These are phyloP conservation scores for Fistularia tabacaria DNA, from an alignment of 2,797 vertebrate species.

Conservation along the genomic window DNA sequence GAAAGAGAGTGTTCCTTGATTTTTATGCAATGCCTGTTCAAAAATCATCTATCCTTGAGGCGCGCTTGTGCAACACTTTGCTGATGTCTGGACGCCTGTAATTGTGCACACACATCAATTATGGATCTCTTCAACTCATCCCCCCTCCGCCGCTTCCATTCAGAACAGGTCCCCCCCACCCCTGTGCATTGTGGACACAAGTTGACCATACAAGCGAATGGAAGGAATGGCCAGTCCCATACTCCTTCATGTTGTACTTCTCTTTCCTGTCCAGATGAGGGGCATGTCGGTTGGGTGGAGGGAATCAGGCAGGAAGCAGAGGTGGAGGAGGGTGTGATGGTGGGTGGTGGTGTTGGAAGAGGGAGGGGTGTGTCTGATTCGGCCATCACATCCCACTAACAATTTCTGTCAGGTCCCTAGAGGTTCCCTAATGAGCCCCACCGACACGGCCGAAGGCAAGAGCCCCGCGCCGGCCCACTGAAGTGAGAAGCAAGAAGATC, in stretches of 20 bases:
- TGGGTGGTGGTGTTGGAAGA: slow-evolving; percentile 1
- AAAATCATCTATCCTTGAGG: slow-evolving; percentile 84
- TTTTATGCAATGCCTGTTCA: slow-evolving; percentile 83
- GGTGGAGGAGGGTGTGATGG: slow-evolving; percentile 17
- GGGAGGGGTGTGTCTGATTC: slow-evolving; percentile 68
- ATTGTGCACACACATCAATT: slow-evolving; percentile 89
- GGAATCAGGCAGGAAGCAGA: slow-evolving; percentile 35
- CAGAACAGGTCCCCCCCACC: slow-evolving; percentile 71
- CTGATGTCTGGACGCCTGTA: slow-evolving; percentile 85
- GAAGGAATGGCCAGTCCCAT: slow-evolving; percentile 9
- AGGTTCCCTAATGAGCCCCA: slow-evolving; percentile 94
- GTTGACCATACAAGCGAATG: slow-evolving; percentile 73
- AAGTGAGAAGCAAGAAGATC: slow-evolving; percentile 87
- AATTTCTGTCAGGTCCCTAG: slow-evolving; percentile 89
- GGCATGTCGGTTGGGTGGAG: slow-evolving; percentile 30
- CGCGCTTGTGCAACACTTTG: slow-evolving; percentile 80
- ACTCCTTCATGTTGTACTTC: background rate
- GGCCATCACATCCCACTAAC: slow-evolving; percentile 90
- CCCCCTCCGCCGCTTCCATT: background rate
- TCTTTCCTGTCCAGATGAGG: slow-evolving; percentile 45
- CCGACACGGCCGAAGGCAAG: slow-evolving; percentile 92
- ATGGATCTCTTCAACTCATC: slow-evolving; percentile 38
- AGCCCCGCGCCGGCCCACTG: slow-evolving; percentile 82
- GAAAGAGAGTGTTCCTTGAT: slow-evolving; percentile 69
- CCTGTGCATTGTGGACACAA: slow-evolving; percentile 64